phyloP scores from a whole-genome alignment of 2,113 vertebrate species.

The Myotis yumanensis region DNA sequence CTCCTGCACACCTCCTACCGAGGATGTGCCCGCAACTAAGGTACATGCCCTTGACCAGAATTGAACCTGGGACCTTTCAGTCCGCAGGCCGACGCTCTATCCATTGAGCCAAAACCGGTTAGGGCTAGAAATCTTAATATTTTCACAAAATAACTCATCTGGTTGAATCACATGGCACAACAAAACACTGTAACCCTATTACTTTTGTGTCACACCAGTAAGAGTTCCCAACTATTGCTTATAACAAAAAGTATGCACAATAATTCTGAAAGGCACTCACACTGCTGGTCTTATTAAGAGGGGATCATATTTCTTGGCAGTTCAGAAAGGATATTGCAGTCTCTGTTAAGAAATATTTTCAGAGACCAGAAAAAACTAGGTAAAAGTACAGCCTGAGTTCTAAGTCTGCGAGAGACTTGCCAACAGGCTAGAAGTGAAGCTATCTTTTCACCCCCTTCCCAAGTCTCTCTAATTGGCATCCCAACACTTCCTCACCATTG shows the following conservation, averaged over 20 bases:
- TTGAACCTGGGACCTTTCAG: too few relatives aligned
- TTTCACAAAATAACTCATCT: conserved; percentile 45
- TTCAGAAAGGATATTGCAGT: background rate
- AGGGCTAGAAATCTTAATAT: conserved; percentile 1
- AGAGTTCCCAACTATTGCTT: background rate
- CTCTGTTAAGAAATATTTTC: conserved; percentile 7
- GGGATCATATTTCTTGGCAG: background rate
- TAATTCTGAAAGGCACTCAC: background rate
- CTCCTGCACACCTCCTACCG: too few relatives aligned
- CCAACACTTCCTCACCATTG: background rate
- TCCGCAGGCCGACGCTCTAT: too few relatives aligned
- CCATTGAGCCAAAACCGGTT: too few relatives aligned
- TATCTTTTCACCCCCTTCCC: background rate
- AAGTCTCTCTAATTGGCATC: background rate
- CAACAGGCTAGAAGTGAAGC: background rate
- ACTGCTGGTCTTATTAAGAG: background rate
- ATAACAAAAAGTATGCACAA: background rate
- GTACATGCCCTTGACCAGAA: too few relatives aligned
- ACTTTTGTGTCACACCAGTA: background rate
- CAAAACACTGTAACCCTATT: background rate
- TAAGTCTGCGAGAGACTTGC: background rate
- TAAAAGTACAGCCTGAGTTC: background rate
- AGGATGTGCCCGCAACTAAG: too few relatives aligned
- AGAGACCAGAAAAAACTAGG: conserved; percentile 2
- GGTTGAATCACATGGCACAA: conserved; percentile 18